Conservation (phyloP, 2,113 vertebrate genomes). For the Tichodroma muraria region DNA sequence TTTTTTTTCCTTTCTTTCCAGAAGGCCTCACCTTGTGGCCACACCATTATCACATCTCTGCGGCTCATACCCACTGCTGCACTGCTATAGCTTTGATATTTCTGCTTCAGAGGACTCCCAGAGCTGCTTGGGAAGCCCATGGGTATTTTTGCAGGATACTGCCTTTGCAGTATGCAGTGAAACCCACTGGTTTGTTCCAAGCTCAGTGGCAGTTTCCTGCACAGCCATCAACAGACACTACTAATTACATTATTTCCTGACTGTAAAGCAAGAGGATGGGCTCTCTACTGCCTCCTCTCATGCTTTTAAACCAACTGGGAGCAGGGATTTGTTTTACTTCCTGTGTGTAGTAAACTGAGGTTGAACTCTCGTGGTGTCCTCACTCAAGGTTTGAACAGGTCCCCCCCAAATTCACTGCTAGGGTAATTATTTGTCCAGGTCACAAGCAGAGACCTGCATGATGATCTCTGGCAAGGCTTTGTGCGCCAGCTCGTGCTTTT, state of each 20-base stretch:
- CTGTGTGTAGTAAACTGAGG: neutral
- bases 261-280: neutral
- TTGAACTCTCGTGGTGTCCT: neutral
- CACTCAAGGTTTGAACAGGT: neutral
- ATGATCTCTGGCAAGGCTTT: neutral
- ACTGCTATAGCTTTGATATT: neutral
- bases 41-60: rapidly evolving
- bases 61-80: rapidly evolving
- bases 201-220: neutral
- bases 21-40: neutral
- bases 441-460: neutral
- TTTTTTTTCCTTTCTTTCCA: rapidly evolving
- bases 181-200: neutral
- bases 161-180: neutral
- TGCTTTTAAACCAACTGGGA: neutral
- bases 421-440: neutral
- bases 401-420: too few species aligned
- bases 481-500: neutral
- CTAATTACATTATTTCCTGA: neutral
- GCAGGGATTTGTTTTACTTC: neutral
- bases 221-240: neutral
- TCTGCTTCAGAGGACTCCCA: neutral
- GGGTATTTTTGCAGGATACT: neutral
- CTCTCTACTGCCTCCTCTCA: rapidly evolving
- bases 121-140: neutral